Evolutionary conservation across 2,888 invertebrate genomes (phyloP), one percentile per base, ranked within the genome.

Genomic region (Ganaspis brasiliensis): DNA sequence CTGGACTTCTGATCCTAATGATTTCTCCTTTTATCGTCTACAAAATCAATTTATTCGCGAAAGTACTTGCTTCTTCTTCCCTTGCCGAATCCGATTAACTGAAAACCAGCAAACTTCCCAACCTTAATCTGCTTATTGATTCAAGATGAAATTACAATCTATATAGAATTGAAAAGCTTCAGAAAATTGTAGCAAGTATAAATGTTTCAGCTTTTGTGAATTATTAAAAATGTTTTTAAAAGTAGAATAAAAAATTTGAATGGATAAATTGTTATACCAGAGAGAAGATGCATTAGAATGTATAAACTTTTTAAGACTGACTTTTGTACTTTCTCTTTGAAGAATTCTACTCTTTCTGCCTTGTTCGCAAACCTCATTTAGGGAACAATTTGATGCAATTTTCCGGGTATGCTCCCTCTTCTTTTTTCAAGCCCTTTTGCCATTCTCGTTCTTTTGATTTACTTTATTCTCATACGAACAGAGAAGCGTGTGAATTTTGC

Each of bases 361-460:
- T 10, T 24, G 35, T 61, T 76, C 59, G 26, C 45, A 71, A 75
- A 75, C 49, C 70, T 72, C 76, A 79, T 77, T 80, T 74, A 56
- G 12, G 49, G 55, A 77, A 73, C 75, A 75, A 79, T 80, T 81
- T 79, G 72, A 76, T 76, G 78, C 74, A 19, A 78, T 24, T 40
- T 67, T 67, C 40, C 67, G 67, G 21, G 35, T 63, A 63, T 14
- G 37, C 21, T 63, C 1, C 61, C 37, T 35, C 37, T 5, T 63
- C 40, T 40, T 63, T n/a, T 40, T 37, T 63, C n/a, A 67, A 45
- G 19, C 40, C 8, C 24, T 26, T 24, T 26, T 70, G 19, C 52
- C 59, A 19, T 70, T 57, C 56, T 40, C 21, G 55, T 52, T 61
- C 24, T 74, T 80, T 74, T 73, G 72, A 76, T 80, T 74, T 72